Evolutionary conservation across 2,888 invertebrate species (phyloP).

Genomic region (Conomelus anceps): DNA sequence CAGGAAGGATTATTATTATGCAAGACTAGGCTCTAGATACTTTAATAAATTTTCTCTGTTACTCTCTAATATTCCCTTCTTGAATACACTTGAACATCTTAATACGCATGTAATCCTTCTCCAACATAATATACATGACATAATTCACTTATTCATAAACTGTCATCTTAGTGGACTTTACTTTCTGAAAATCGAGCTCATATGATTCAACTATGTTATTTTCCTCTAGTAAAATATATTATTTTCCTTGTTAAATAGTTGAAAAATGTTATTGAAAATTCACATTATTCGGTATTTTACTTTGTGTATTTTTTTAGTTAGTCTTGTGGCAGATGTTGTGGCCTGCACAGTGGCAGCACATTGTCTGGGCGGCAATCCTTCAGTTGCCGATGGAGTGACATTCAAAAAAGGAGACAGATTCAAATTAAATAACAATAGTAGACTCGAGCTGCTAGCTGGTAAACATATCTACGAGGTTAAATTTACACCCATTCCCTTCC

Average conservation of each 20-base stretch:
- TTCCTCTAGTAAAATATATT: no score
- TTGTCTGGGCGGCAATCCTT: not conserved
- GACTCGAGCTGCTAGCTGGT: conserved; percentile 6
- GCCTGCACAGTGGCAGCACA: not conserved
- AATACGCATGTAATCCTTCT: no score
- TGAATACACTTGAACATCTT: no score
- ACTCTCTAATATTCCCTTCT: no score
- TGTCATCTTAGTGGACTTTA: no score
- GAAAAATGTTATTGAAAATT: not conserved
- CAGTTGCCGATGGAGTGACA: not conserved
- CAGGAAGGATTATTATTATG: no score
- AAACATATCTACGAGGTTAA: conserved; percentile 9
- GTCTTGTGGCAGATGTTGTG: not conserved
- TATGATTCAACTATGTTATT: no score
- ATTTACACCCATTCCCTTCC: not conserved
- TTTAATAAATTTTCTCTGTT: no score
- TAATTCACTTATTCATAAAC: no score
- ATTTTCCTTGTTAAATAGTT: not conserved
- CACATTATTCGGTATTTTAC: not conserved
- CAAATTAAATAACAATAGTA: not conserved
- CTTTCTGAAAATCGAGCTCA: no score
- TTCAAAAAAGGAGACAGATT: not conserved
- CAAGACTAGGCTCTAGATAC: no score
- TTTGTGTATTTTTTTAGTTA: not conserved
- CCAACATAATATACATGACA: no score